phyloP scores from a whole-genome alignment of 2,888 invertebrate genomes.

The Apeira syringaria region DNA sequence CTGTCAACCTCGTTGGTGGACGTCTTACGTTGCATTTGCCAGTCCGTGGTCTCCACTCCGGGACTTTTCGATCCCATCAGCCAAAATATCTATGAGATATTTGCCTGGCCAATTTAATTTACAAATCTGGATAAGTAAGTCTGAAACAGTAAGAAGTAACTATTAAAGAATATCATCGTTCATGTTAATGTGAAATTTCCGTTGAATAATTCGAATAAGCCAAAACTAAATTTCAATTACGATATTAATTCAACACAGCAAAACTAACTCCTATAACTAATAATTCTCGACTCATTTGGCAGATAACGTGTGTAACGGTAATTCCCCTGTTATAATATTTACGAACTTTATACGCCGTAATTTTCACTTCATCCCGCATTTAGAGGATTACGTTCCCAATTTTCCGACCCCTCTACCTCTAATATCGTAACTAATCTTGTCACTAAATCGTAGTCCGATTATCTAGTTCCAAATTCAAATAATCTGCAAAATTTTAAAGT shows the following conservation, averaged over 20 bases:
- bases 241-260: conserved; percentile 11
- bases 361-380: conserved; percentile 61
- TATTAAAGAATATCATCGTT: no score
- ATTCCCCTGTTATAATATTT: conserved; percentile 40
- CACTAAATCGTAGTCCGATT: conserved; percentile 74
- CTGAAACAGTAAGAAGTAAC: no score
- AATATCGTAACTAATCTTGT: conserved; percentile 76
- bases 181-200: neutral
- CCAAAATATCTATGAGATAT: no score
- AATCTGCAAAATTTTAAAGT: conserved; percentile 13
- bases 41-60: no score
- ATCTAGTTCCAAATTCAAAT: conserved; percentile 65
- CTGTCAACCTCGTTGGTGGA: no score
- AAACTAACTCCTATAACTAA: conserved; percentile 15
- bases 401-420: conserved; percentile 49
- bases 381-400: conserved; percentile 56
- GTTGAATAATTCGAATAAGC: neutral
- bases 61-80: no score
- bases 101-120: no score
- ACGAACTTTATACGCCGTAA: conserved; percentile 48
- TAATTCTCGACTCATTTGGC: conserved; percentile 13
- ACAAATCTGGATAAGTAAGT: no score
- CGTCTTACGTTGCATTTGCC: no score
- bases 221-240: conserved; percentile 13
- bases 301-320: conserved; percentile 32